Conservation (phyloP, 2,797 vertebrate genomes). For the Telmatherina bonti region DNA sequence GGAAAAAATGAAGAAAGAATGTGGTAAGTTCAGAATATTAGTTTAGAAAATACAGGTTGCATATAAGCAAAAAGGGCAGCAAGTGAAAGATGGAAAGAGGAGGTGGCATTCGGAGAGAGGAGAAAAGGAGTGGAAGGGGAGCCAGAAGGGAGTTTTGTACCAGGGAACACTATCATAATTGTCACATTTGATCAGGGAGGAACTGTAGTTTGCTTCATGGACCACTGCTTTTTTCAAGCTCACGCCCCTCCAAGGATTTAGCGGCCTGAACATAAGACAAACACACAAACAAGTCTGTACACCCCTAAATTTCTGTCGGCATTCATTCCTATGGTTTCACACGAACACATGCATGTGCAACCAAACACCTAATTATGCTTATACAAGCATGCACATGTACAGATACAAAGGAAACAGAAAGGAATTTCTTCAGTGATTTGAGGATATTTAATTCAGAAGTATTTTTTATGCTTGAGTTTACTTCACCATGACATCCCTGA, state of each 20-base stretch:
- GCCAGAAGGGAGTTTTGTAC: constrained; percentile 64
- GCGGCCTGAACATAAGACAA: constrained; percentile 50
- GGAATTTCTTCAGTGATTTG: constrained; percentile 2
- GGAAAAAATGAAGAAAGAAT: too few relatives aligned
- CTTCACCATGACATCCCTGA: constrained; percentile 17
- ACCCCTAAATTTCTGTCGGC: constrained; percentile 38
- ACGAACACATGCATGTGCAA: constrained; percentile 23
- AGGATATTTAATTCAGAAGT: constrained; percentile 37
- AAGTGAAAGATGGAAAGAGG: constrained; percentile 48
- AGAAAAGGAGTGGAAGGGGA: constrained; percentile 40
- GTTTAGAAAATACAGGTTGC: constrained; percentile 21
- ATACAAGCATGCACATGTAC: constrained; percentile 15
- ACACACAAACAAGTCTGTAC: constrained; percentile 24
- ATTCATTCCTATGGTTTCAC: constrained; percentile 8
- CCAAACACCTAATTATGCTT: constrained; percentile 1
- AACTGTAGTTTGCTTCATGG: constrained; percentile 74
- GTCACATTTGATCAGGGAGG: constrained; percentile 80
- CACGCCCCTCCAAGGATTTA: constrained; percentile 54
- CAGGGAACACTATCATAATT: constrained; percentile 74
- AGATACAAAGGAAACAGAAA: constrained; percentile 5
- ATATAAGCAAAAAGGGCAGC: constrained; percentile 49
- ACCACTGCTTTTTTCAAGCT: constrained; percentile 60
- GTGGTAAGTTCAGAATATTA: neutral
- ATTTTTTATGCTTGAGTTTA: constrained; percentile 30
- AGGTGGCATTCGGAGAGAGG: constrained; percentile 54